Conservation (phyloP, 2,888 invertebrate species). For the Acanthosoma haemorrhoidale region DNA sequence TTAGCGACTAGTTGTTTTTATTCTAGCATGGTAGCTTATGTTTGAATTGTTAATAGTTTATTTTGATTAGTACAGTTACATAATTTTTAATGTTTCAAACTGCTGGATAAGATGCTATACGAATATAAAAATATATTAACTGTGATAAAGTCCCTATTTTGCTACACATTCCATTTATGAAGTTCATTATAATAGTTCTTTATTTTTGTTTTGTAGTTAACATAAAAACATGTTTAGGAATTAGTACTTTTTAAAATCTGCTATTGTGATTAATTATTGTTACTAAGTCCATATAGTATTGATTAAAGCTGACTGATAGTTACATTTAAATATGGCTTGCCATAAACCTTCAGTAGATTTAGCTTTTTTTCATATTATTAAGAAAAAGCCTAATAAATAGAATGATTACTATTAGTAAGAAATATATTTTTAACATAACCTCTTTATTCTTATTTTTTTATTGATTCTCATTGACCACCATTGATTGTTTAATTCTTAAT, state of each 20-base stretch:
- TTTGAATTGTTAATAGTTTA: neutral
- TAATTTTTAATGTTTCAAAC: neutral
- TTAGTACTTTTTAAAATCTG: too few species aligned
- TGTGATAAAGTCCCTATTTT: neutral
- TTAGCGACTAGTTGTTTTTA: neutral
- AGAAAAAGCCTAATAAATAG: neutral
- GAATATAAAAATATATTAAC: neutral
- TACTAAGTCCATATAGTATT: neutral
- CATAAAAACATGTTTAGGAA: too few species aligned
- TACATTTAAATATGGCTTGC: constrained; percentile 9
- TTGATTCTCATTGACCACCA: neutral
- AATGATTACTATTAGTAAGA: neutral
- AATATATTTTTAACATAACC: neutral
- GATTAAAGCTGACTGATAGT: neutral
- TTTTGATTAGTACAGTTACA: neutral
- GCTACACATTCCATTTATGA: neutral
- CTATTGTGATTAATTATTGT: constrained; percentile 1
- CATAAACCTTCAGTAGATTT: neutral
- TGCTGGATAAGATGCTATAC: neutral
- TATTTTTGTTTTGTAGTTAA: too few species aligned
- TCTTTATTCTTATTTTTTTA: neutral
- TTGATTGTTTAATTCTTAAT: neutral
- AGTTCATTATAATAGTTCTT: too few species aligned
- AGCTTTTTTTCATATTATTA: neutral
- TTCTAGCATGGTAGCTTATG: neutral